A percentile compares a stretch with the other conserved stretches of the same genome.
These are phyloP conservation scores for Centropus unirufus DNA, from an alignment of 2,113 vertebrate species.

Conservation along the genomic window DNA sequence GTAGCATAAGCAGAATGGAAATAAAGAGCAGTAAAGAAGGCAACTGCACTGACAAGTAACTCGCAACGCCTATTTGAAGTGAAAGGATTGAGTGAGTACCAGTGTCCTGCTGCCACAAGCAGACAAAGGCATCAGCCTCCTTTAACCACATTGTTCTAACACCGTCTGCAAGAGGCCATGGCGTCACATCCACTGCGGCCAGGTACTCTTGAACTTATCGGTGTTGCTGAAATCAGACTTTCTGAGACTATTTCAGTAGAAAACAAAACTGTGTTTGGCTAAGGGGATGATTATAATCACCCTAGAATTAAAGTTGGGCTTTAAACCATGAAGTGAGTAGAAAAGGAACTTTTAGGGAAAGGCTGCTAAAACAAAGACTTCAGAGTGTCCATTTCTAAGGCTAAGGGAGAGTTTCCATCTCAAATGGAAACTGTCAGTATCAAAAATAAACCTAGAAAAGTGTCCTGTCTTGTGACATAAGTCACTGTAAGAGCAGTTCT, in stretches of 20 bases:
- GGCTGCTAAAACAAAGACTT: neutral
- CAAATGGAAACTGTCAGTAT: neutral
- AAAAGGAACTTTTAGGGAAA: neutral
- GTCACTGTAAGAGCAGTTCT: neutral
- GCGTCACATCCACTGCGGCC: neutral
- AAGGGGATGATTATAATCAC: neutral
- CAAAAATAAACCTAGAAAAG: constrained; percentile 2
- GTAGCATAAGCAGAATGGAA: neutral
- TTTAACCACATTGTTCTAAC: neutral
- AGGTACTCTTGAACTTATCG: neutral
- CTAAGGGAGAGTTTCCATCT: neutral
- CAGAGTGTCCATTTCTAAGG: no score
- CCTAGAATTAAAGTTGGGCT: neutral
- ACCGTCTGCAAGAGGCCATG: neutral
- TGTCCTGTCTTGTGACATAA: neutral
- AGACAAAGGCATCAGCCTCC: neutral
- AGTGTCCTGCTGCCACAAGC: neutral
- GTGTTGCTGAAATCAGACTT: neutral
- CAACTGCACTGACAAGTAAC: neutral
- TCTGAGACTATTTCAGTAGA: neutral
- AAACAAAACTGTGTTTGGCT: neutral
- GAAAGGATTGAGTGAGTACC: neutral
- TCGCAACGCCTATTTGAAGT: neutral
- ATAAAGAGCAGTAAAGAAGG: neutral
- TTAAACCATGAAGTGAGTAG: neutral